phyloP scores from a whole-genome alignment of 2,888 invertebrate genomes.

The Eristalis arbustorum region DNA sequence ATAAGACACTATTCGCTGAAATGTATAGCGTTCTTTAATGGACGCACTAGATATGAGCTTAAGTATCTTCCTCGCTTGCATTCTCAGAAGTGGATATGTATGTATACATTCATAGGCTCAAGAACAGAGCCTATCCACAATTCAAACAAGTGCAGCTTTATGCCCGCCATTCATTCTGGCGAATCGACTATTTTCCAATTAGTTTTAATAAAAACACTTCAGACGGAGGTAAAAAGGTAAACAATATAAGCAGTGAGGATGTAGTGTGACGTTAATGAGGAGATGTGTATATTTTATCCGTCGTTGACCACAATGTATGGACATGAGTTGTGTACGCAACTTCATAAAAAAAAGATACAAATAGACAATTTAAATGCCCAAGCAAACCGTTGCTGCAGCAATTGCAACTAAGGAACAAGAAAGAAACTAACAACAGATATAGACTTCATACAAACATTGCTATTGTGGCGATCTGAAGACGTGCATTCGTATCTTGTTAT shows the following conservation, averaged over 20 bases:
- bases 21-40: too few relatives aligned
- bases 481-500: neutral
- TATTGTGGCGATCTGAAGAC: neutral
- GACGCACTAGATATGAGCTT: too few relatives aligned
- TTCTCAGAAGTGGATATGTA: too few relatives aligned
- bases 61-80: too few relatives aligned
- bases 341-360: neutral
- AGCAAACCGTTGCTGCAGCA: neutral
- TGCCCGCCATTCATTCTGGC: neutral
- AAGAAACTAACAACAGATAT: neutral
- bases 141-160: neutral
- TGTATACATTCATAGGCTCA: neutral
- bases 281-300: neutral
- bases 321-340: neutral
- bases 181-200: neutral
- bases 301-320: neutral
- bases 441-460: neutral
- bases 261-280: too few relatives aligned
- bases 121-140: neutral
- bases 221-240: neutral
- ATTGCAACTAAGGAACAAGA: neutral
- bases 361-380: neutral
- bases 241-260: neutral
- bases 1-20: too few relatives aligned
- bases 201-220: neutral